Evolutionary conservation across 1,140 invertebrate species (phyloP).

Genomic region (Danaus plexippus): DNA sequence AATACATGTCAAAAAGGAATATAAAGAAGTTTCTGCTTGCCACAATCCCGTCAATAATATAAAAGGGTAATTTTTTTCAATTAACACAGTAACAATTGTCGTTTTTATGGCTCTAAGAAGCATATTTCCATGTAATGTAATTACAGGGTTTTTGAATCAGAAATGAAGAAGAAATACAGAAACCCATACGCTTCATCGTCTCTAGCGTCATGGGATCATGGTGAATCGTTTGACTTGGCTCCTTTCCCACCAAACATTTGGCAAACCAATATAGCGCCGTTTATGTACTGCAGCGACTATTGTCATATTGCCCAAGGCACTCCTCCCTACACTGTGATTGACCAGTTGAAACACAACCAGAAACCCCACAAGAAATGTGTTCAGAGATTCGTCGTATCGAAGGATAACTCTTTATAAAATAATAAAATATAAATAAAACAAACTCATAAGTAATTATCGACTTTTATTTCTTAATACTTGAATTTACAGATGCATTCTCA

Average conservation of each 20-base stretch:
- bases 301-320: constrained; percentile 55
- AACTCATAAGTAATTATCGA: too few relatives aligned
- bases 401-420: constrained; percentile 16
- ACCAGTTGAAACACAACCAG: constrained; percentile 35
- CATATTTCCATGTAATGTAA: not conserved
- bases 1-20: constrained; percentile 59
- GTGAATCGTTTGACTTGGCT: constrained; percentile 44
- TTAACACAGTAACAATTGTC: not conserved
- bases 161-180: constrained; percentile 52
- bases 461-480: too few relatives aligned
- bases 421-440: too few relatives aligned
- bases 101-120: not conserved
- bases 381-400: constrained; percentile 42
- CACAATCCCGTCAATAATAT: constrained; percentile 59
- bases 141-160: constrained; percentile 52
- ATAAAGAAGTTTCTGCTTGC: constrained; percentile 52
- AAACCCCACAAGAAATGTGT: constrained; percentile 33
- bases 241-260: constrained; percentile 52
- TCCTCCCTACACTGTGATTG: constrained; percentile 43
- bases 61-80: constrained; percentile 36
- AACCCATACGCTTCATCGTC: constrained; percentile 39
- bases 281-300: constrained; percentile 65
- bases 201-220: constrained; percentile 46
- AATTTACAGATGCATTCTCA: too few relatives aligned
- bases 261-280: constrained; percentile 55